These are phyloP conservation scores for Myioborus miniatus DNA, from an alignment of 2,797 vertebrate species.

Conservation along the genomic window DNA sequence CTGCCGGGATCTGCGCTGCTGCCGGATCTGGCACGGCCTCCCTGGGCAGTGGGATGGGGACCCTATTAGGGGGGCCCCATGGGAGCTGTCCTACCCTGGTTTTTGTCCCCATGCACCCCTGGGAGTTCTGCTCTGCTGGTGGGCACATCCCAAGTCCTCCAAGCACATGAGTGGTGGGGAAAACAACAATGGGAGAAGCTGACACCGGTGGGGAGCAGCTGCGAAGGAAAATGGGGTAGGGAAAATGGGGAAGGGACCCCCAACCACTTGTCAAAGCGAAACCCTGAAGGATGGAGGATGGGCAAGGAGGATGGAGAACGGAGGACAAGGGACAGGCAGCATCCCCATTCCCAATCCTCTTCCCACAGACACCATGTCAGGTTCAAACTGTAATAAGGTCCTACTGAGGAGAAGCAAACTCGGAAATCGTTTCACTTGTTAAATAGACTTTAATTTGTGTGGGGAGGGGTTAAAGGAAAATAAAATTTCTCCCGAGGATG, in stretches of 20 bases:
- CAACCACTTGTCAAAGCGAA: fast-evolving
- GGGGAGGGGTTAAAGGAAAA: slow-evolving; percentile 14
- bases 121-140: not conserved
- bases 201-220: not conserved
- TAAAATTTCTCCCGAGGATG: slow-evolving; percentile 7
- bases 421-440: not conserved
- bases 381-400: not conserved
- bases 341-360: not conserved
- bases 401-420: fast-evolving
- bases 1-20: not conserved
- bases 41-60: not conserved
- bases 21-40: not conserved
- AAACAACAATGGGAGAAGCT: not conserved
- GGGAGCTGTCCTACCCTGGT: not conserved
- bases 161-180: fast-evolving
- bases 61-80: not conserved
- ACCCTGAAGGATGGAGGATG: not conserved
- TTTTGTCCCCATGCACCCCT: not conserved
- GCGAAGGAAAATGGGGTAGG: not conserved
- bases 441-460: slow-evolving; percentile 55
- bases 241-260: not conserved
- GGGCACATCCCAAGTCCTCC: not conserved
- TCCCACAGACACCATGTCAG: fast-evolving
- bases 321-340: not conserved
- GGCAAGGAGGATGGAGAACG: not conserved